Evolutionary conservation across 2,113 vertebrate species (phyloP).

Genomic region (Xiphias gladius): DNA sequence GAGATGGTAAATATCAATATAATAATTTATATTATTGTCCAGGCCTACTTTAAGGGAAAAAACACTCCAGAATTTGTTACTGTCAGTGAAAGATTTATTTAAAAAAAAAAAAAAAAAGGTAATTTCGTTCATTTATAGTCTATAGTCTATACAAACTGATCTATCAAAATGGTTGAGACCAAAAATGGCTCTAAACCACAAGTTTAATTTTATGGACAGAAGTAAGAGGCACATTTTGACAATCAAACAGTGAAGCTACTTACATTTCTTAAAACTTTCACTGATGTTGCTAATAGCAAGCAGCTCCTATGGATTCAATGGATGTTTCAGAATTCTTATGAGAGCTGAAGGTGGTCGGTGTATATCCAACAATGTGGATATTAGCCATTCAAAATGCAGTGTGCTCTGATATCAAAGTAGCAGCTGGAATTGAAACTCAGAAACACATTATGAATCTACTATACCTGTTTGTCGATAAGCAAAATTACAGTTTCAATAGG

Average conservation of each 20-base stretch:
- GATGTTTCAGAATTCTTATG: not conserved
- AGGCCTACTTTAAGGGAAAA: not conserved
- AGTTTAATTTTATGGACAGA: not conserved
- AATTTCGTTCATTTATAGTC: constrained; percentile 25
- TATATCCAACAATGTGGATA: not conserved
- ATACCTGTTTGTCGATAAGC: not conserved
- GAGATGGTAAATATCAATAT: no score
- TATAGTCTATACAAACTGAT: constrained; percentile 29
- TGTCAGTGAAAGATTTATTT: constrained; percentile 30
- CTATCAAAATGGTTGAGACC: constrained; percentile 14
- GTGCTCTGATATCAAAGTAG: constrained; percentile 15
- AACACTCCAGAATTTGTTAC: not conserved
- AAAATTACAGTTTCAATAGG: not conserved
- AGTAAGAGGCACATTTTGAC: constrained; percentile 44
- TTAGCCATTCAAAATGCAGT: not conserved
- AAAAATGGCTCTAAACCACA: constrained; percentile 1
- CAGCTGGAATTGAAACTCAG: not conserved
- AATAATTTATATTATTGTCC: not conserved
- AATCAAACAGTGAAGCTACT: not conserved
- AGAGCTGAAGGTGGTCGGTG: not conserved
- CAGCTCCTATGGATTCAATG: not conserved
- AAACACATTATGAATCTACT: not conserved
- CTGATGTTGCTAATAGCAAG: not conserved
- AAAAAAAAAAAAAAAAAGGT: constrained; percentile 11
- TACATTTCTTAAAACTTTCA: not conserved